Evolutionary conservation across 2,797 vertebrate genomes (phyloP).

Genomic region (Pangasius djambal): DNA sequence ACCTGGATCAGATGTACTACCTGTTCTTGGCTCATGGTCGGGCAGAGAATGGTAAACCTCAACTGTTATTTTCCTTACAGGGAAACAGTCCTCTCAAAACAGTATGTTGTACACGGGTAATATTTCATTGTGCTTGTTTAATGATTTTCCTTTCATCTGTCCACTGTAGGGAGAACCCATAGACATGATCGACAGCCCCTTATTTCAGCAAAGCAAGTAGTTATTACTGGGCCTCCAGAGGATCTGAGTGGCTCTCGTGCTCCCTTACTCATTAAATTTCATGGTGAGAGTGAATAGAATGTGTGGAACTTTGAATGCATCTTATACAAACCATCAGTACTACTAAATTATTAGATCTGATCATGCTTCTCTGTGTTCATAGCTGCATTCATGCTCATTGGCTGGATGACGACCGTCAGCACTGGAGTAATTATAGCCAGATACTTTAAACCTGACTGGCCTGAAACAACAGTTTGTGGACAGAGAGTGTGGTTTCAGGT

Average conservation of each 20-base stretch:
- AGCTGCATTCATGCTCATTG: constrained; percentile 84
- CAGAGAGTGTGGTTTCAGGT: constrained; percentile 89
- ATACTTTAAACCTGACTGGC: constrained; percentile 84
- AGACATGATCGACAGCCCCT: constrained; percentile 82
- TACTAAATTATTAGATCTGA: background rate
- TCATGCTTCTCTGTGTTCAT: constrained; percentile 20
- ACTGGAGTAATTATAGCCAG: constrained; percentile 82
- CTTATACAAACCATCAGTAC: background rate
- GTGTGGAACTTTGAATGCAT: background rate
- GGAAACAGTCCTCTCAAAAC: background rate
- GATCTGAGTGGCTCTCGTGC: constrained; percentile 79
- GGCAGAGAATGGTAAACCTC: constrained; percentile 72
- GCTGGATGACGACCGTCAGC: constrained; percentile 83
- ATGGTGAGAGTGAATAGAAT: constrained; percentile 69
- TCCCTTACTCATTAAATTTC: constrained; percentile 76
- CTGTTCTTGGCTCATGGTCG: constrained; percentile 84
- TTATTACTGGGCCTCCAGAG: constrained; percentile 68
- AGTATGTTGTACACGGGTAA: background rate
- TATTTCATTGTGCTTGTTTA: background rate
- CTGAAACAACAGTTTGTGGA: constrained; percentile 74
- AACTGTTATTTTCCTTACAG: background rate
- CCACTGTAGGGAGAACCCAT: constrained; percentile 69
- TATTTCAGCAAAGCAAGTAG: constrained; percentile 71
- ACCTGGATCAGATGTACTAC: constrained; percentile 80
- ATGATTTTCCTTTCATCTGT: background rate